Base-by-base conservation (phyloP, 37 sponge, comb jelly and placozoan species). In the Diacarnus erythraeanus region DNA sequence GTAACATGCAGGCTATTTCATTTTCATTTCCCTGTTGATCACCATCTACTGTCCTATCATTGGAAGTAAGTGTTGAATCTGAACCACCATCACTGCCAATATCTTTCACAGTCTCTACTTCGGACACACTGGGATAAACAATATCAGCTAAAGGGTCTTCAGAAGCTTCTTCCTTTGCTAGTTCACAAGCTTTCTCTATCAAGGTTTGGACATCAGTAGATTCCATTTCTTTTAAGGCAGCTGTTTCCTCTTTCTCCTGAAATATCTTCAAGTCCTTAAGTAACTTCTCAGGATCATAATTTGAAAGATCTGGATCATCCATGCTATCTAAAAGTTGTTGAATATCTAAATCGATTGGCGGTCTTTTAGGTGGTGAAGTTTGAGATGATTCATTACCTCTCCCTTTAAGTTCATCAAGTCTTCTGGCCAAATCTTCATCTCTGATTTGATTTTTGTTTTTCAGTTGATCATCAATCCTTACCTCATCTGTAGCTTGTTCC, bases 401-500 rank as follows among this genome's bases (percentile, higher is more conserved):
- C 0, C 80, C 76, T 30, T 63, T 83, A 30, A 83, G 64, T 40
- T 68, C 84, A 22, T 75, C 57, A 21, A 79, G 59, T 44, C 84
- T 42, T 29, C 22, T 2, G 2, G 8, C 20, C 25, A 89, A 38
- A 2, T 71, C 78, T 25, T 75, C 76, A 18, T 83, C 89, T 30
- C 70, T 66, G 26, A 74, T 34, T 17, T 75, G 25, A 5, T 40
- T 40, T 0, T 15, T 64, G 30, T 37, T 66, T 66, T 51, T 78
- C 0, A 85, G 65, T 58, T 29, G 74, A 26, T 59, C 36, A 22
- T 88, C 93, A 21, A 92, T 44, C 9, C 38, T 66, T 17, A 70
- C 80, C 63, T 86, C 90, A 54, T 89, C 94, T 20, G 72, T 27
- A 30, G 64, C 76, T 66, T 89, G 76, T 40, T 89, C 77, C 33